Conservation (phyloP, 2,888 invertebrate species). For the Andrena bucephala region DNA sequence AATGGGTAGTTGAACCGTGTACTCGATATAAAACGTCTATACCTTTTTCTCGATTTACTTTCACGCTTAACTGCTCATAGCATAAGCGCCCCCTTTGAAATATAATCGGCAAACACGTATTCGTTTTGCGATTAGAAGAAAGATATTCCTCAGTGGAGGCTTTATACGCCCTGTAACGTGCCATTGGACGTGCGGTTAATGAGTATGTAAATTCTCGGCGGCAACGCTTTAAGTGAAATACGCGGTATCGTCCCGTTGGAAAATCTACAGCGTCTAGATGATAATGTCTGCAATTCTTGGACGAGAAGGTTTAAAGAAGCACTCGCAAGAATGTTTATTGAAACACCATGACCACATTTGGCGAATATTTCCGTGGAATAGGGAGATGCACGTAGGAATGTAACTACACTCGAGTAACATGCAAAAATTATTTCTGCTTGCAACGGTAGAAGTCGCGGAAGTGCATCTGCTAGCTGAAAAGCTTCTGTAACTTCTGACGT, state of each 20-base stretch:
- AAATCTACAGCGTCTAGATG: conserved; percentile 2
- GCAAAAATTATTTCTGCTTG: conserved; percentile 7
- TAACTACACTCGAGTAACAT: not conserved
- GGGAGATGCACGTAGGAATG: not conserved
- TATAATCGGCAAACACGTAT: conserved; percentile 36
- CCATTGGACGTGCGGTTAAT: conserved; percentile 43
- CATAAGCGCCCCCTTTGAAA: conserved; percentile 52
- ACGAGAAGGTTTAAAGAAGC: not conserved
- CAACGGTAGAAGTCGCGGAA: not conserved
- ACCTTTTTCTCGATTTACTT: conserved; percentile 35
- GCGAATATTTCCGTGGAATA: no score
- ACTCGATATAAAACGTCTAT: conserved; percentile 46
- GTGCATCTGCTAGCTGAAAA: conserved; percentile 2
- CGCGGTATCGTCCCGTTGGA: conserved; percentile 12
- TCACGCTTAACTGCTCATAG: conserved; percentile 29
- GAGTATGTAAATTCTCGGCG: conserved; percentile 46
- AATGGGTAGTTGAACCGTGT: conserved; percentile 23
- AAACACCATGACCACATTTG: no score
- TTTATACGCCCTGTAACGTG: conserved; percentile 57
- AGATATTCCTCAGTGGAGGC: conserved; percentile 70
- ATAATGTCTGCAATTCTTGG: not conserved
- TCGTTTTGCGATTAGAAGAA: conserved; percentile 64
- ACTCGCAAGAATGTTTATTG: not conserved
- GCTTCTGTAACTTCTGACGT: conserved; percentile 25
- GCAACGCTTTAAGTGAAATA: not conserved